phyloP scores from a whole-genome alignment of 1,140 invertebrate species.

The Trinorchestia longiramus region DNA sequence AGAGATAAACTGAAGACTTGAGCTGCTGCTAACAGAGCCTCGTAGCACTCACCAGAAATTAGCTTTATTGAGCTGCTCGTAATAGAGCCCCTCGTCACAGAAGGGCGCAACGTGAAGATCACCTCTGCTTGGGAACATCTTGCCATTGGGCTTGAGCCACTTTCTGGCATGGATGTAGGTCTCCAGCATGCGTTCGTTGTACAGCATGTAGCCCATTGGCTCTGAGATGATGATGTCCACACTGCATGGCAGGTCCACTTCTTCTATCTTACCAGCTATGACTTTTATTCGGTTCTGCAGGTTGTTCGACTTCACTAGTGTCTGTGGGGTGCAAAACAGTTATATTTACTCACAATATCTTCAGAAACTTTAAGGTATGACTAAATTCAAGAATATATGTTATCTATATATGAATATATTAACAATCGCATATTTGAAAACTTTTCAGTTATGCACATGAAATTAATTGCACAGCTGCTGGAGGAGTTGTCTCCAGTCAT shows the following conservation, averaged over 20 bases:
- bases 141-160: constrained; percentile 91
- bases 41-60: constrained; percentile 88
- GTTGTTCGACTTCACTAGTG: constrained; percentile 91
- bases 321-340: constrained; percentile 71
- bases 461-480: too few species aligned
- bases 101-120: constrained; percentile 99
- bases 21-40: background rate
- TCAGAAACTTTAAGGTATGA: background rate
- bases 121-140: constrained; percentile 97
- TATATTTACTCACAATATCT: background rate
- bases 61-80: constrained; percentile 98
- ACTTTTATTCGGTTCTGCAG: constrained; percentile 88
- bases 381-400: background rate
- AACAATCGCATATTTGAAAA: background rate
- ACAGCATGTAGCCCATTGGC: constrained; percentile 99
- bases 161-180: constrained; percentile 99
- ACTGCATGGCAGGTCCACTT: constrained; percentile 93
- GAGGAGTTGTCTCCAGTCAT: too few species aligned
- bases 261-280: constrained; percentile 98
- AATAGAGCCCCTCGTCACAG: constrained; percentile 96
- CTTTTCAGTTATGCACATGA: background rate
- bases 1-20: too few species aligned
- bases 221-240: constrained; percentile 99
- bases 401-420: background rate
- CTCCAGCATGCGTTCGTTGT: constrained; percentile 99